Evolutionary conservation across 2,113 vertebrate genomes (phyloP), one percentile per base, ranked within the genome.

Genomic region (Zeus faber): DNA sequence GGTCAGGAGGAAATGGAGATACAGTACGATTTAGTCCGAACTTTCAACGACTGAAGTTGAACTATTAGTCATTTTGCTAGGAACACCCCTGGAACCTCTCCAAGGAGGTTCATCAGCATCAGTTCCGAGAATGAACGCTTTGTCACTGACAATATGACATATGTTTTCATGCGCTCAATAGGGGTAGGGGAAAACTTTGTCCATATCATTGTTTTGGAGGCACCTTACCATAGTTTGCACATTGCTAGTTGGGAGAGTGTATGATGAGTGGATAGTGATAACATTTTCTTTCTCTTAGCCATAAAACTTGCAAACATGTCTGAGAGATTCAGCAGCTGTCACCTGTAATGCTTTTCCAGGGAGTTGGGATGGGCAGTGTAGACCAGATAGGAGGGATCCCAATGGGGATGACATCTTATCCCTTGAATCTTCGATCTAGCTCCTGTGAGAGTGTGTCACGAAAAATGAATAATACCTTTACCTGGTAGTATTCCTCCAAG

Each of bases 361-460:
- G 21, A 54, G 20, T 23, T 62, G 40, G 27, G 20, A 37, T 22
- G 22, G 43, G 60, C 21, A 40, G 51, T 49, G 60, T 55, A 40
- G 24, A 29, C 44, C 51, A 22, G 24, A 55, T 27, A 63, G 22
- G 25, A 55, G 27, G 39, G 10, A 11, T 31, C 52, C n/a, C 31
- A 55, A 31, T 63, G 37, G 41, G 52, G 1, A 24, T 50, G 44
- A 33, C 35, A 49, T 50, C 33, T 10, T 65, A 43, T 17, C 37
- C 9, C 52, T 49, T 31, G 53, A 56, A 56, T 44, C 62, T 43
- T 25, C 16, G 18, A 11, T 49, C 13, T 39, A 57, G 20, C 33
- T 57, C 24, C 31, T 56, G 11, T 17, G 43, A 55, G 31, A 56
- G 27, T 13, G 21, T 31, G 13, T 53, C 49, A 43, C 44, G 13